Percentiles rank a stretch among this genome's conserved stretches.
phyloP scores from a whole-genome alignment of 2,888 invertebrate genomes.

The Brachypalpus laphriformis region DNA sequence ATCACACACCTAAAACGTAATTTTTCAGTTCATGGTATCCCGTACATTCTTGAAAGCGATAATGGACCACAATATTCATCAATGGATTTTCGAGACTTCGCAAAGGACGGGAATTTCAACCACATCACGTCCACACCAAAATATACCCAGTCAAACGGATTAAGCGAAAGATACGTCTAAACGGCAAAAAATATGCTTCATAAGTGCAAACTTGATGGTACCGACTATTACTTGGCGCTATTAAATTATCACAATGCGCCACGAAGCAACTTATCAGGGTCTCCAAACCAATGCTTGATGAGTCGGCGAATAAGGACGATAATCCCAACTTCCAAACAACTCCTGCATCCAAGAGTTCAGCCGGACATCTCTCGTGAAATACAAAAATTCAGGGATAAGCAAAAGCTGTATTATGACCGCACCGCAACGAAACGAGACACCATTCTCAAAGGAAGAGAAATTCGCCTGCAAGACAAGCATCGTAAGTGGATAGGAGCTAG shows the following conservation, averaged over 20 bases:
- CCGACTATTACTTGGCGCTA: too few relatives aligned
- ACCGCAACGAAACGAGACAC: too few relatives aligned
- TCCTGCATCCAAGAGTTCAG: background rate
- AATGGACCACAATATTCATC: background rate
- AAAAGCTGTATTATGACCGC: background rate
- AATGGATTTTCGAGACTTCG: background rate
- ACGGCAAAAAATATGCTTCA: too few relatives aligned
- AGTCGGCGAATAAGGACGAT: too few relatives aligned
- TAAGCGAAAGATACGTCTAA: too few relatives aligned
- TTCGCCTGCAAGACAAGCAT: conserved; percentile 20
- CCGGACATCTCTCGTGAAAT: background rate
- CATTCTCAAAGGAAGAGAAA: background rate
- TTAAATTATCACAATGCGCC: too few relatives aligned
- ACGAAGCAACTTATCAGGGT: too few relatives aligned
- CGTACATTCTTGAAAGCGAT: conserved; percentile 1
- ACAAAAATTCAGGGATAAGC: background rate
- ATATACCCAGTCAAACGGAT: too few relatives aligned
- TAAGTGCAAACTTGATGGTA: too few relatives aligned
- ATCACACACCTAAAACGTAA: background rate
- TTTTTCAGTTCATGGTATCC: background rate
- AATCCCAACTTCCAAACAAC: conserved; percentile 5
- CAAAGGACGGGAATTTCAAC: background rate
- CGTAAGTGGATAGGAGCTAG: background rate
- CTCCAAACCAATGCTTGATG: conserved; percentile 37
- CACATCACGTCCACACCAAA: background rate